These are phyloP conservation scores for Trichogramma dendrolimi DNA, from an alignment of 2,888 invertebrate genomes.

Conservation along the genomic window DNA sequence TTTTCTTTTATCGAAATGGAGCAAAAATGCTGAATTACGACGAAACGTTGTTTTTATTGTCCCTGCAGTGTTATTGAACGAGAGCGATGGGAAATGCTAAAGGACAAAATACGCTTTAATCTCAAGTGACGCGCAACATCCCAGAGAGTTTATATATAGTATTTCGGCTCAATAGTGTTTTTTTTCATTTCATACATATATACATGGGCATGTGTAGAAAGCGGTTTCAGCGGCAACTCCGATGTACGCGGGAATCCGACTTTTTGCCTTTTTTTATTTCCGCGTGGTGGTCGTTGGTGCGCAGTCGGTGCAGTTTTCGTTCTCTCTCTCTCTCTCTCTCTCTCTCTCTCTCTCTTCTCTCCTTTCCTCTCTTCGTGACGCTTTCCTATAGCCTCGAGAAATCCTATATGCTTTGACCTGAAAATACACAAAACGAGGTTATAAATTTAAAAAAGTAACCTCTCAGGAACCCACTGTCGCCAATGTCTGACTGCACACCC, in stretches of 20 bases:
- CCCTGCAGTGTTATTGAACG: no score
- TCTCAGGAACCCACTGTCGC: no score
- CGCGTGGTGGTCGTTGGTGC: no score
- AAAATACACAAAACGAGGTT: conserved; percentile 15
- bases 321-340: not conserved
- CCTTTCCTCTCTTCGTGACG: not conserved
- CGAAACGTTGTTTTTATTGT: no score
- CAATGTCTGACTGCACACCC: no score
- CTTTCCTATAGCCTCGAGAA: no score
- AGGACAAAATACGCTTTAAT: conserved; percentile 17
- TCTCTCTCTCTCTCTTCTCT: not conserved
- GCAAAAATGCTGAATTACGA: no score
- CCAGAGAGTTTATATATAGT: not conserved
- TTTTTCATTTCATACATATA: no score
- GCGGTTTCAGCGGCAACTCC: not conserved
- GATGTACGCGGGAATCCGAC: not conserved
- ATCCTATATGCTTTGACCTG: not conserved
- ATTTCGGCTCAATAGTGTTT: no score
- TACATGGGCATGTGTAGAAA: no score
- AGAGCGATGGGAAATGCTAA: not conserved
- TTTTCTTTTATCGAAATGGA: no score
- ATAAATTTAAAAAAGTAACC: conserved; percentile 13
- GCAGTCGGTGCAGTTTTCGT: no score
- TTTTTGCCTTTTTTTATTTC: not conserved
- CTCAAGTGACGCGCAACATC: conserved; percentile 14